These are phyloP conservation scores for Budorcas taxicolor DNA, from an alignment of 2,113 vertebrate genomes.

Conservation along the genomic window DNA sequence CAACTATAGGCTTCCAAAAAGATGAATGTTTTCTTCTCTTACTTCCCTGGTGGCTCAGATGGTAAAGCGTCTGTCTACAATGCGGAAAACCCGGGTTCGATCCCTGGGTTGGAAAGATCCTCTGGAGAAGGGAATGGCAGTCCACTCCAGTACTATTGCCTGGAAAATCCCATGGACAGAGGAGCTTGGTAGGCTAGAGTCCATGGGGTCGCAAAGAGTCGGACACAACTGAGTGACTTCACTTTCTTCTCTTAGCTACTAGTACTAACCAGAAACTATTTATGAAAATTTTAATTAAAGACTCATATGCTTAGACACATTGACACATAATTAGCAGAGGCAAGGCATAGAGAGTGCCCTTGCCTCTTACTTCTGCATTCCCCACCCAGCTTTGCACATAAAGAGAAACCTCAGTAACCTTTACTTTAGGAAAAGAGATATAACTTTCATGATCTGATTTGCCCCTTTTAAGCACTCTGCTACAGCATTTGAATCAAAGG, in stretches of 20 bases:
- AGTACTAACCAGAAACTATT: background rate
- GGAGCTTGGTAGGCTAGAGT: no score
- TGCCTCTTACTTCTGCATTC: background rate
- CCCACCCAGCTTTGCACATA: background rate
- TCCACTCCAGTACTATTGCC: no score
- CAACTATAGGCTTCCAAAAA: background rate
- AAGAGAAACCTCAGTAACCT: background rate
- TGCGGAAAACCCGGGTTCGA: no score
- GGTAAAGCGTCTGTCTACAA: no score
- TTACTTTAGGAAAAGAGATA: background rate
- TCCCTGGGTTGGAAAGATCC: no score
- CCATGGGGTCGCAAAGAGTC: no score
- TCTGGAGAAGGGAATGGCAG: no score
- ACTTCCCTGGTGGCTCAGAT: background rate
- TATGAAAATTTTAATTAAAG: background rate
- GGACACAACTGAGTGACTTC: no score
- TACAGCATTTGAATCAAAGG: slow-evolving; percentile 26
- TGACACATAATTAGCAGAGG: background rate
- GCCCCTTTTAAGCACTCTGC: slow-evolving; percentile 5
- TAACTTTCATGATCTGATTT: slow-evolving; percentile 35
- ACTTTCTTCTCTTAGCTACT: background rate
- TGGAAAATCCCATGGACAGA: no score
- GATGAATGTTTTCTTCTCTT: background rate
- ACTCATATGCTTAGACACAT: background rate
- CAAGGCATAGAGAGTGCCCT: background rate